Evolutionary conservation across 2,113 vertebrate genomes (phyloP).

Genomic region (Mionectes macconnelli): DNA sequence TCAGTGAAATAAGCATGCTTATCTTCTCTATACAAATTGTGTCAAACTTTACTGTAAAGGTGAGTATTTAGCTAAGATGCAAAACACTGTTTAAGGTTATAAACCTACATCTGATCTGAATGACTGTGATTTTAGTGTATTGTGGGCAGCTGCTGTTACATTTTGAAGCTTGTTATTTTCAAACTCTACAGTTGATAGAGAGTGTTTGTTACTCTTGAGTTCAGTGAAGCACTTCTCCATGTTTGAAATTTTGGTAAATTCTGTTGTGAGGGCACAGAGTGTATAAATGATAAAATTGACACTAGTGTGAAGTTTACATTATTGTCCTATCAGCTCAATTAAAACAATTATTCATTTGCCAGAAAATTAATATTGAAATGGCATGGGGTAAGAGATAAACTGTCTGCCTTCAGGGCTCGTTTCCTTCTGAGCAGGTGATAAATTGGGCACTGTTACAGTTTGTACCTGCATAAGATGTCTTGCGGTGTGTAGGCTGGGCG

Average conservation of each 20-base stretch:
- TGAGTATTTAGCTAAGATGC: background rate
- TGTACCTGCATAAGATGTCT: background rate
- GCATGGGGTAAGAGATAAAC: background rate
- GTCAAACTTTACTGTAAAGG: background rate
- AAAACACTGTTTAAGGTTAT: background rate
- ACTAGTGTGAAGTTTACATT: background rate
- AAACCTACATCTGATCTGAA: background rate
- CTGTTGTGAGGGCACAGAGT: background rate
- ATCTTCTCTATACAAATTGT: background rate
- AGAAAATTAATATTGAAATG: background rate
- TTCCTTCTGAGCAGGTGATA: background rate
- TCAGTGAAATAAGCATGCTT: slow-evolving; percentile 2
- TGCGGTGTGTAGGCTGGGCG: background rate
- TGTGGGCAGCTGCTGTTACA: background rate
- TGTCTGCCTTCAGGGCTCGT: background rate
- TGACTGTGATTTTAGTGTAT: background rate
- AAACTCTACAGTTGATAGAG: background rate
- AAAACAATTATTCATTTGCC: background rate
- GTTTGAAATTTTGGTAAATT: background rate
- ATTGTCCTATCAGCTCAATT: background rate
- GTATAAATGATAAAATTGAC: background rate
- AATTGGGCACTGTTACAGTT: background rate
- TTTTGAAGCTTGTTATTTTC: background rate
- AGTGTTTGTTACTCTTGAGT: background rate
- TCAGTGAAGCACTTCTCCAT: background rate